These are phyloP conservation scores for Phaetusa simplex DNA, from an alignment of 2,113 vertebrate species.

Conservation along the genomic window DNA sequence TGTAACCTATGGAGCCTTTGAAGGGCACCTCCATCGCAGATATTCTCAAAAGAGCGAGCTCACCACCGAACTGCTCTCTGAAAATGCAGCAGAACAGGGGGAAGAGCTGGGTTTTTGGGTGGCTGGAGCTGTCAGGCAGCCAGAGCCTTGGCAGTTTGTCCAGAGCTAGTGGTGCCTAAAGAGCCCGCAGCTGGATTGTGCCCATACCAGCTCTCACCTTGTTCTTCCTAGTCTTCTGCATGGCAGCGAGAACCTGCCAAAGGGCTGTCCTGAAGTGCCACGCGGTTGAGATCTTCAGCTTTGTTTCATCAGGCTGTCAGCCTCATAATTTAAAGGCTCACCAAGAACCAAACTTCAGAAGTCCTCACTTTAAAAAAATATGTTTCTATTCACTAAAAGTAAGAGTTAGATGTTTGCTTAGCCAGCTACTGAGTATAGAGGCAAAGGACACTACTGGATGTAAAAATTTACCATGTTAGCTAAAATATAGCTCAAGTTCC, in stretches of 20 bases:
- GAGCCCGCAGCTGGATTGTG: rapidly evolving
- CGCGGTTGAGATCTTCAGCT: background rate
- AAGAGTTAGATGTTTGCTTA: background rate
- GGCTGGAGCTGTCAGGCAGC: background rate
- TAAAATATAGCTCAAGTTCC: background rate
- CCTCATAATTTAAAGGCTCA: background rate
- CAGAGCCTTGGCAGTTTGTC: background rate
- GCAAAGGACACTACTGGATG: background rate
- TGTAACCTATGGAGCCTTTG: background rate
- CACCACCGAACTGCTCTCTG: background rate
- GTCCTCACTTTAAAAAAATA: background rate
- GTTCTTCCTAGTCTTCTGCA: background rate
- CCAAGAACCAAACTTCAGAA: background rate
- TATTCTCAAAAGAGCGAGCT: background rate
- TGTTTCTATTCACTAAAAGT: background rate
- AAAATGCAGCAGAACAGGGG: background rate
- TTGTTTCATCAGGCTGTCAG: background rate
- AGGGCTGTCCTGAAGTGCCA: background rate
- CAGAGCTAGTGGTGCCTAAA: background rate
- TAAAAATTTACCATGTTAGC: background rate
- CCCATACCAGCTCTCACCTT: background rate
- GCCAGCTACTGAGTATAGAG: background rate
- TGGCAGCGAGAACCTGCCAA: background rate
- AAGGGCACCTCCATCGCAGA: background rate
- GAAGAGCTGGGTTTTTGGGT: background rate